Base-by-base conservation (phyloP, 2,888 invertebrate species). In the Dascillus cervinus region DNA sequence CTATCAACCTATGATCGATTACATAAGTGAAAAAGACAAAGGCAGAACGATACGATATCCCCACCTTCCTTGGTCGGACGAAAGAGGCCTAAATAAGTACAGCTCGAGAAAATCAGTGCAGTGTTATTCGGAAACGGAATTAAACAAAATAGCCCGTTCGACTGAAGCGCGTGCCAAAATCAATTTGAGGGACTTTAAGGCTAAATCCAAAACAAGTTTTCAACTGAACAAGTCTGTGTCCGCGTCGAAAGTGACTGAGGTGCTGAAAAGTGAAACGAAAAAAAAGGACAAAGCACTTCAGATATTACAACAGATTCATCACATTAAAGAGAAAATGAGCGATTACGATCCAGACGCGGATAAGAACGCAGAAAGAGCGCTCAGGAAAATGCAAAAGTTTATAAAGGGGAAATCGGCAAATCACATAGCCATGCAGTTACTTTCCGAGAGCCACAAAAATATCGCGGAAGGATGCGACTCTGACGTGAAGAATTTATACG, bases 1-100 rank as follows among this genome's bases (percentile, higher is more conserved):
- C 64, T 88, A 88, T 65, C 83, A 86, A 62, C 87, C 87, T 26
- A 86, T 88, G 86, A 77, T 88, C 53, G 85, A 88, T 64, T 86
- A 84, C 56, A 77, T 88, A 49, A 79, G 80, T 55, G 75, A 73
- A 23, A 83, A 81, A 66, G 73, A 77, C 46, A 68, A 51, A 32
- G 60, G 56, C 26, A 52, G 45, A 22, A 53, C 50, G 39, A 46
- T 48, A 24, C 61, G 61, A 45, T 60, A 62, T 36, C 80, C 86
- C 44, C 82, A 84, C 64, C 66, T 86, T 44, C 84, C 84, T 17
- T 80, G 78, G 77, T 72, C 73, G 37, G 77, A 80, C 60, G 82
- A 82, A 59, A 70, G 79, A 50, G 79, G 76, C 17, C 65, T 82
- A 41, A 70, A 73, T 44, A 77, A 78, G 55, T 81, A 79, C 59